Percentiles rank a stretch among this genome's conserved stretches.
phyloP scores from a whole-genome alignment of 1,140 invertebrate genomes.

The Steinernema khuongi region DNA sequence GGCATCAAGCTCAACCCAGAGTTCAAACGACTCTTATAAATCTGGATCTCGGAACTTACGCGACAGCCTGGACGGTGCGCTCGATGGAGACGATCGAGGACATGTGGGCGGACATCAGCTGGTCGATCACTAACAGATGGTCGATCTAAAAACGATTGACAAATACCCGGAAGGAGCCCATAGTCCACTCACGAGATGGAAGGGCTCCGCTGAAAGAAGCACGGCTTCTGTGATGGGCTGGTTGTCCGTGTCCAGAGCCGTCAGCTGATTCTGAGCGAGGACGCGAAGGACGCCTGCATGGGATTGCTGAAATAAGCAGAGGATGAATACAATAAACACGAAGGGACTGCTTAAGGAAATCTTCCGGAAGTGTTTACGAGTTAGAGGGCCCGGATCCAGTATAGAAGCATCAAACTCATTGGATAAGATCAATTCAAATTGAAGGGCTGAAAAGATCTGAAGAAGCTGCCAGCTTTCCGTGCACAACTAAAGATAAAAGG shows the following conservation, averaged over 20 bases:
- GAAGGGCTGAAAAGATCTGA: no score
- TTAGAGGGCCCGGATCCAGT: not conserved
- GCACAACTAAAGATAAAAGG: no score
- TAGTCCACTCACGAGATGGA: slow-evolving; percentile 74
- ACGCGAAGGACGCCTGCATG: slow-evolving; percentile 79
- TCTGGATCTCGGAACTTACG: slow-evolving; percentile 54
- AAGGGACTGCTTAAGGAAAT: slow-evolving; percentile 2
- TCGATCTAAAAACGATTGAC: slow-evolving; percentile 69
- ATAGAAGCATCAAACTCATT: not conserved
- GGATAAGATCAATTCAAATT: no score
- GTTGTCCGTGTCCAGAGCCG: slow-evolving; percentile 75
- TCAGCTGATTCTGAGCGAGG: slow-evolving; percentile 81
- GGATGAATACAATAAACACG: slow-evolving; percentile 3
- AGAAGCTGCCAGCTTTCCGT: no score
- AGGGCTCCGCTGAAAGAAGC: slow-evolving; percentile 86
- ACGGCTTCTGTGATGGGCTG: slow-evolving; percentile 86
- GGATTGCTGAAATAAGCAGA: slow-evolving; percentile 53
- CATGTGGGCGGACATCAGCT: slow-evolving; percentile 87
- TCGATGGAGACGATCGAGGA: slow-evolving; percentile 85
- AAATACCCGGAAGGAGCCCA: slow-evolving; percentile 28
- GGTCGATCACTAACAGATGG: slow-evolving; percentile 93
- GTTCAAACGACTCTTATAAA: not conserved
- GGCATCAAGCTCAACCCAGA: not conserved
- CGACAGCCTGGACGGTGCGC: slow-evolving; percentile 75
- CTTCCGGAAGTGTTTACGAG: slow-evolving; percentile 14